Evolutionary conservation across 2,797 vertebrate species (phyloP), one percentile per base, ranked within the genome.

Genomic region (Halcyon badia): DNA sequence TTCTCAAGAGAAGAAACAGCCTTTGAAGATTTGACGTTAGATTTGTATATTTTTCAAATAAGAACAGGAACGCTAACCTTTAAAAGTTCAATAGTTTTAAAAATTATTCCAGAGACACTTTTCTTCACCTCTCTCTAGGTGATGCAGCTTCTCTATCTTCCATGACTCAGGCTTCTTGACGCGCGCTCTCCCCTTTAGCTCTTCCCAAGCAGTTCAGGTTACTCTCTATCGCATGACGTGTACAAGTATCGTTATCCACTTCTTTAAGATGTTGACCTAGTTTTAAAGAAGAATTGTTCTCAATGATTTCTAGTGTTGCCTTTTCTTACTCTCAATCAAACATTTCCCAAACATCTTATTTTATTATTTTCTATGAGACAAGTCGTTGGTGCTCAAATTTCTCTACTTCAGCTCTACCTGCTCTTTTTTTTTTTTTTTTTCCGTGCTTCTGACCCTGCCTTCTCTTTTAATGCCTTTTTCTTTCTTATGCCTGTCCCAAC

Each of bases 201-300:
- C 51, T 58, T 87, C 35, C 10, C 14, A 19, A 19, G 16, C 24
- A 64, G 2, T 41, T 30, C 49, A 46, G 12, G 26, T 60, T 89
- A 60, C 19, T 16, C 39, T 65, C 0, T 60, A 42, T 30, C 22
- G 11, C 17, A 3, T 4, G 10, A 7, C 8, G 7, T 3, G 4
- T 56, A 16, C 4, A 42, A 41, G 6, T 35, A 19, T 52, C 30
- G 9, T 77, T 58, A 42, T 14, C 8, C 52, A 44, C 6, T 54
- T 71, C 24, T 81, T 51, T 73, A 70, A 66, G 15, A 49, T 62
- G 84, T 65, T 6, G 8, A 17, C 4, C 17, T 35, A 49, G 14
- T 22, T 75, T 62, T 76, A 66, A 70, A 48, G 20, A 61, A n/a
- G 14, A 39, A 10, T 41, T 83, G 10, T 44, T 76, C 19, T 33